Evolutionary conservation across 1,140 invertebrate species (phyloP).

Genomic region (Drosophila fuyamai): DNA sequence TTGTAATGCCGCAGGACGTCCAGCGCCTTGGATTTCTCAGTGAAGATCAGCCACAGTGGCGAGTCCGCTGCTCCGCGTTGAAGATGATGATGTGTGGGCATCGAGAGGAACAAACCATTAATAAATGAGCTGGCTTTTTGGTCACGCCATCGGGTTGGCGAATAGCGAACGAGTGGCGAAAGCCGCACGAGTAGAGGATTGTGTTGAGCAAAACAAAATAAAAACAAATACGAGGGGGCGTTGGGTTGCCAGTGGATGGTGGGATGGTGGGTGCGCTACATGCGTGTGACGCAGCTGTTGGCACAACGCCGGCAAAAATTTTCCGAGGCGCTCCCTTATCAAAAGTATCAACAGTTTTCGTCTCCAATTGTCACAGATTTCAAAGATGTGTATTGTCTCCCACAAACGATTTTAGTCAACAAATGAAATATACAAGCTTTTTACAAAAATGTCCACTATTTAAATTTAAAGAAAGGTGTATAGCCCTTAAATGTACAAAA

Average conservation of each 20-base stretch:
- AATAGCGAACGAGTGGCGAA: conserved; percentile 17
- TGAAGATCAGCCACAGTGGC: conserved; percentile 86
- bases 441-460: too few species aligned
- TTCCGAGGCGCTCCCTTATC: conserved; percentile 1
- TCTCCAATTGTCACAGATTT: conserved; percentile 1
- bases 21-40: conserved; percentile 89
- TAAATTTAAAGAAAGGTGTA: too few species aligned
- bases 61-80: conserved; percentile 57
- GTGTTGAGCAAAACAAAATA: conserved; percentile 68
- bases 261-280: background rate
- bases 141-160: conserved; percentile 61
- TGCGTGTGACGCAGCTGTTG: conserved; percentile 67
- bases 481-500: too few species aligned
- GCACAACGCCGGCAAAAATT: conserved; percentile 35
- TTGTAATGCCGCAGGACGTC: conserved; percentile 90
- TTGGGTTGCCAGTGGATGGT: background rate
- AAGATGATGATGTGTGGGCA: conserved; percentile 7
- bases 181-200: conserved; percentile 42
- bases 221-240: conserved; percentile 13
- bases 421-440: background rate
- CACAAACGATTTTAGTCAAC: background rate
- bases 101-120: conserved; percentile 15
- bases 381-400: background rate
- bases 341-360: background rate
- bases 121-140: conserved; percentile 33